A percentile compares a stretch with the other conserved stretches of the same genome.
Conservation (phyloP, 2,797 vertebrate species). For the Microchirus variegatus region DNA sequence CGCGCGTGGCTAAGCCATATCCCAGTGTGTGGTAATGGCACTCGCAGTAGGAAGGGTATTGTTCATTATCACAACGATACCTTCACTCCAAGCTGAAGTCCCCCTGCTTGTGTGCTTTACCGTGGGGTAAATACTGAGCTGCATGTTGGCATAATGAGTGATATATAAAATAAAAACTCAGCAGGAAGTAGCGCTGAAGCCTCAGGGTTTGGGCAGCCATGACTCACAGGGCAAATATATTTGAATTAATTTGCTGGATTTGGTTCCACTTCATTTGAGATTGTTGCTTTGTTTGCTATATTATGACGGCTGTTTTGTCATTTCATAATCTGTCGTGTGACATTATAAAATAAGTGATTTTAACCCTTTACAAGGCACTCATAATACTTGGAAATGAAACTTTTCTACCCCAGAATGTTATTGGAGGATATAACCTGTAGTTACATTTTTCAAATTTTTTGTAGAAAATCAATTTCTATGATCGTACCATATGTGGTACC, state of each 20-base stretch:
- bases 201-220: background rate
- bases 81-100: constrained; percentile 38
- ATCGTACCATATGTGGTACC: no score
- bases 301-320: constrained; percentile 36
- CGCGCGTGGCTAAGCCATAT: constrained; percentile 32
- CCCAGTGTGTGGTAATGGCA: constrained; percentile 58
- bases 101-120: constrained; percentile 38
- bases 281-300: constrained; percentile 24
- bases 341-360: background rate
- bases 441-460: no score
- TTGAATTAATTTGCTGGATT: constrained; percentile 34
- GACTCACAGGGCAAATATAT: constrained; percentile 15
- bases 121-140: constrained; percentile 28
- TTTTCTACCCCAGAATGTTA: no score
- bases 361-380: no score
- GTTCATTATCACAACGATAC: constrained; percentile 63
- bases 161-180: constrained; percentile 41
- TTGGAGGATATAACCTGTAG: no score
- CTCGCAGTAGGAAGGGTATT: constrained; percentile 51
- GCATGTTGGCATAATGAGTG: constrained; percentile 44
- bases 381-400: no score
- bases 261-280: constrained; percentile 50
- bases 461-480: no score
- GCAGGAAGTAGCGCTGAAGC: constrained; percentile 39
- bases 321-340: constrained; percentile 32